Base-by-base conservation (phyloP, 2,888 invertebrate species). In the Helicoverpa assulta region DNA sequence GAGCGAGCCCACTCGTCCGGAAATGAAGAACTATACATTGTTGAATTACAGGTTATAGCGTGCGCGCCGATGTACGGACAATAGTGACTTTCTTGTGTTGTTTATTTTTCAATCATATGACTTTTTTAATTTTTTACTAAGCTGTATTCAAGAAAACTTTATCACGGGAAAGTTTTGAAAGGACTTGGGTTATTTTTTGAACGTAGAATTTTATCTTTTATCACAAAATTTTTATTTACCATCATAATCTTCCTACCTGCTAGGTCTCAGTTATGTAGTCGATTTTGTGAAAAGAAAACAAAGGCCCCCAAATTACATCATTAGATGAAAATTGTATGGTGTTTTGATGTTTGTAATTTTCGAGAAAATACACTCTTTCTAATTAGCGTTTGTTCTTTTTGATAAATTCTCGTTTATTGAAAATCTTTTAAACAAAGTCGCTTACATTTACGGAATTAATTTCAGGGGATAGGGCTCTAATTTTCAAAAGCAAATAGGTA, bases 1-100 rank as follows among this genome's bases (percentile, higher is more conserved):
- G 70, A 75, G 64, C 67, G 59, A 21, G 60, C 55, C 65, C 77
- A 70, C 70, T 75, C 82, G 69, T 43, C 67, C 77, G 82, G 78
- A 78, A 80, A 80, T 82, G 73, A 83, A 72, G 76, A 75, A 78
- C 80, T 83, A 82, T 83, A 74, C 72, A 73, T 70, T 78, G 75
- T 65, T 59, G 59, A 65, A 74, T 80, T 73, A 56, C 63, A 76
- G 63, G 66, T 80, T 81, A 66, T 71, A 82, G 55, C 55, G 51
- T 54, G 43, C 50, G 16, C 53, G 26, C 54, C 21, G 51, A n/a
- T 29, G 43, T 40, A 52, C 43, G 37, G 59, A 50, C 37, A 63
- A 69, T 33, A 60, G 8, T 57, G 10, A 53, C 29, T 53, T 62
- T 76, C 56, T 61, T 47, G 18, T 55, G 0, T 10, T 70, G 16